Evolutionary conservation across 2,797 vertebrate species (phyloP).

Genomic region (Trichosurus vulpecula): DNA sequence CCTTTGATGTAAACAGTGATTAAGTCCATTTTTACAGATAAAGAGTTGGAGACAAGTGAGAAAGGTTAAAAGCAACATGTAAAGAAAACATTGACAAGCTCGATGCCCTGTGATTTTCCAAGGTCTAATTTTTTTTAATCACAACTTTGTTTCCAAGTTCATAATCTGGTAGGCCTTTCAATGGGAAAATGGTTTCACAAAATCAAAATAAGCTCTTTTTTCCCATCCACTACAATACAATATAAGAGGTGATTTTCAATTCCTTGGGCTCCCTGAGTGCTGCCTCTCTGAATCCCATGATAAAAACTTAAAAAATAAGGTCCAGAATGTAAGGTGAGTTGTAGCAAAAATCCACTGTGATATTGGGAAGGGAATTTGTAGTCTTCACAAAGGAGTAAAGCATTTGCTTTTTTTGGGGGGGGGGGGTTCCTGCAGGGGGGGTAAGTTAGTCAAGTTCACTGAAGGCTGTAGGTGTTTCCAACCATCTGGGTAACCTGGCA

Average conservation of each 20-base stretch:
- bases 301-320: conserved; percentile 37
- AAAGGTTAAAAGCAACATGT: background rate
- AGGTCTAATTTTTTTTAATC: background rate
- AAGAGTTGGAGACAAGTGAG: background rate
- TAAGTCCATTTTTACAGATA: background rate
- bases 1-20: background rate
- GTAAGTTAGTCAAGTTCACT: conserved; percentile 63
- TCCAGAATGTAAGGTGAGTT: conserved; percentile 35
- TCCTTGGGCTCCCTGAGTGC: background rate
- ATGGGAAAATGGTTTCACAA: background rate
- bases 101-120: background rate
- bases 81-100: background rate
- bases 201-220: conserved; percentile 40
- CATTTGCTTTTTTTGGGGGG: conserved; percentile 39
- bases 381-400: conserved; percentile 67
- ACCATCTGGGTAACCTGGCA: background rate
- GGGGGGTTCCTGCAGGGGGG: too few relatives aligned
- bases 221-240: conserved; percentile 41
- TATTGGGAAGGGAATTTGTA: conserved; percentile 59
- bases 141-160: background rate
- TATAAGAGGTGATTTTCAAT: conserved; percentile 19
- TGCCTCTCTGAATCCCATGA: conserved; percentile 41
- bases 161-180: background rate
- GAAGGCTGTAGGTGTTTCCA: conserved; percentile 39
- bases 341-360: conserved; percentile 37